A percentile compares a stretch with the other conserved stretches of the same genome.
Conservation (phyloP, 1,140 invertebrate species). For the Nasonia vitripennis region DNA sequence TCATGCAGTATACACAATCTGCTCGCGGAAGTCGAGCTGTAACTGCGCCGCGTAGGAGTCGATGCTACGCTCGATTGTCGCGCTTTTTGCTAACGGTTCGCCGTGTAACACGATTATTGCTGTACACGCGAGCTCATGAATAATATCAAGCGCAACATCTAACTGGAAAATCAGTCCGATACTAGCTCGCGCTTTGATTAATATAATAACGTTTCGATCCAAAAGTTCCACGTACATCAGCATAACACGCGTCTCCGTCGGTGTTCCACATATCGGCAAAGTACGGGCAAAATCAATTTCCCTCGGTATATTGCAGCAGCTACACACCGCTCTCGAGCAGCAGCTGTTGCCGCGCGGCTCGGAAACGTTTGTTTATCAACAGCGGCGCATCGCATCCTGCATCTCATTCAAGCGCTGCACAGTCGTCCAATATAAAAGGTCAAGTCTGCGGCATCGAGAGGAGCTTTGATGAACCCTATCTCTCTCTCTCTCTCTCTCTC, state of each 20-base stretch:
- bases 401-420: background rate
- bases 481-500: background rate
- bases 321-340: background rate
- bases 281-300: slow-evolving; percentile 11
- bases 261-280: background rate
- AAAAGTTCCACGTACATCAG: background rate
- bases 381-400: slow-evolving; percentile 18
- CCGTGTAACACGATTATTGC: no score
- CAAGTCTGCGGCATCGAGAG: background rate
- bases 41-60: background rate
- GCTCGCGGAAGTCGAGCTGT: background rate
- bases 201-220: no score
- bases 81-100: no score
- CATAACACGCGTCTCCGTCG: background rate
- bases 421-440: background rate
- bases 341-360: background rate
- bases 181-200: no score
- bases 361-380: slow-evolving; percentile 26
- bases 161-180: no score
- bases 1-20: background rate
- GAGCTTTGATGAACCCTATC: slow-evolving; percentile 27
- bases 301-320: no score
- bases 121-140: background rate
- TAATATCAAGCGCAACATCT: background rate
- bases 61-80: no score